phyloP scores from a whole-genome alignment of 1,140 invertebrate species.

The Saccostrea glomerata region DNA sequence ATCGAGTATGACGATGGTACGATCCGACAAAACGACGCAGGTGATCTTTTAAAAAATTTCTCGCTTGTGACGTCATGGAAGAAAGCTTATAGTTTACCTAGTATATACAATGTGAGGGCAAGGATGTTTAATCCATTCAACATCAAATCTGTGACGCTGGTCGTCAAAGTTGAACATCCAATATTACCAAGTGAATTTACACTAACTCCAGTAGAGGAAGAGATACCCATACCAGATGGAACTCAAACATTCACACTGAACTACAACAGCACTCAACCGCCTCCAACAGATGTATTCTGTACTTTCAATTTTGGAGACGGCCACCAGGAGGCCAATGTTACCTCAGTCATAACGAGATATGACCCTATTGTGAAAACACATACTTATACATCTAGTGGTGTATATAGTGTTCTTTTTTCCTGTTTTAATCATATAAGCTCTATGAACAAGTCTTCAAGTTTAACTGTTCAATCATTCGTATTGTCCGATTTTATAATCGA shows the following conservation, averaged over 20 bases:
- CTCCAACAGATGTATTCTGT: conserved; percentile 50
- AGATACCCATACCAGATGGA: conserved; percentile 52
- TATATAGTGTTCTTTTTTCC: conserved; percentile 22
- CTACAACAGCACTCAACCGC: conserved; percentile 6
- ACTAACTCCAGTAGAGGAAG: background rate
- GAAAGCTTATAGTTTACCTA: conserved; percentile 3
- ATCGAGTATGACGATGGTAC: conserved; percentile 40
- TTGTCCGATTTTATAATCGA: conserved; percentile 17
- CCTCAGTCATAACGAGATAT: background rate
- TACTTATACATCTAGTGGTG: conserved; percentile 10
- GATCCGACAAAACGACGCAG: background rate
- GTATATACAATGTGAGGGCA: conserved; percentile 16
- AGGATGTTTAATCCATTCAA: conserved; percentile 40
- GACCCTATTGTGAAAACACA: background rate
- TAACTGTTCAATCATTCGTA: conserved; percentile 19
- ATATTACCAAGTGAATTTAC: conserved; percentile 22
- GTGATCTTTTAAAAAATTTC: background rate
- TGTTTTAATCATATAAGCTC: conserved; percentile 52
- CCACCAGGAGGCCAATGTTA: background rate
- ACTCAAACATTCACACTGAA: conserved; percentile 39
- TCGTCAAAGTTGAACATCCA: conserved; percentile 48
- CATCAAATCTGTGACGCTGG: background rate
- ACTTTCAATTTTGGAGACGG: conserved; percentile 46
- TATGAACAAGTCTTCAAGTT: background rate
- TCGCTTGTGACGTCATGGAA: background rate